phyloP scores from a whole-genome alignment of 92 coral and sea anemone genomes.

The Epizoanthus illoricatus region DNA sequence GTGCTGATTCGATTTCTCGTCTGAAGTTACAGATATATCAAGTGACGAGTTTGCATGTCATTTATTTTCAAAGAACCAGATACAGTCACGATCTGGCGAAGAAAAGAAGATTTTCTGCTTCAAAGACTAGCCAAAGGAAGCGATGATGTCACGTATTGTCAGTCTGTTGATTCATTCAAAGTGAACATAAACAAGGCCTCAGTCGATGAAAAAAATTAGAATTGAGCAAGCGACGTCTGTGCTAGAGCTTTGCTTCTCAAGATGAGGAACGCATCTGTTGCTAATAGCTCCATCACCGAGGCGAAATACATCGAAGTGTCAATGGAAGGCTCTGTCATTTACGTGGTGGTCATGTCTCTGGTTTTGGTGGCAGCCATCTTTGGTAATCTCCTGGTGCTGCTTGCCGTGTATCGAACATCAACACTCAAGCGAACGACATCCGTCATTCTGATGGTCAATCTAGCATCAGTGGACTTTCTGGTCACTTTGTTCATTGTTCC shows the following conservation, averaged over 20 bases:
- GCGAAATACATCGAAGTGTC: not conserved
- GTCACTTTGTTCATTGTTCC: constrained; percentile 83
- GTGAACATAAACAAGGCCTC: not conserved
- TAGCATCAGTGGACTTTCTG: constrained; percentile 85
- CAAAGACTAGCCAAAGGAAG: not conserved
- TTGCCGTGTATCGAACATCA: constrained; percentile 78
- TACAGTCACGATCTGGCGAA: no score
- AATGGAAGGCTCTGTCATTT: constrained; percentile 32
- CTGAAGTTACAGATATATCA: no score
- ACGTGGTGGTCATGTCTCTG: constrained; percentile 58
- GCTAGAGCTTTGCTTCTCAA: not conserved
- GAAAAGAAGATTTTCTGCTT: not conserved
- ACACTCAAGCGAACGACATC: constrained; percentile 73
- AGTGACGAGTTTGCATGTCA: no score
- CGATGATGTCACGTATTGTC: not conserved
- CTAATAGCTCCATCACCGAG: not conserved
- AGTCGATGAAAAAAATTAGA: no score
- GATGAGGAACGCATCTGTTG: not conserved
- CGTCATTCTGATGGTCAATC: constrained; percentile 75
- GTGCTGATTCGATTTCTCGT: not conserved
- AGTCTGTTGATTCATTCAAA: not conserved
- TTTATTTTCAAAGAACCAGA: no score
- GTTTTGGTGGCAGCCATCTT: constrained; percentile 64
- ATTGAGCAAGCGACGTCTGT: not conserved
- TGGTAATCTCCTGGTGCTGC: constrained; percentile 74